A percentile compares a stretch with the other conserved stretches of the same genome.
These are phyloP conservation scores for Lanistes nyassanus DNA, from an alignment of 1,140 invertebrate genomes.

Conservation along the genomic window DNA sequence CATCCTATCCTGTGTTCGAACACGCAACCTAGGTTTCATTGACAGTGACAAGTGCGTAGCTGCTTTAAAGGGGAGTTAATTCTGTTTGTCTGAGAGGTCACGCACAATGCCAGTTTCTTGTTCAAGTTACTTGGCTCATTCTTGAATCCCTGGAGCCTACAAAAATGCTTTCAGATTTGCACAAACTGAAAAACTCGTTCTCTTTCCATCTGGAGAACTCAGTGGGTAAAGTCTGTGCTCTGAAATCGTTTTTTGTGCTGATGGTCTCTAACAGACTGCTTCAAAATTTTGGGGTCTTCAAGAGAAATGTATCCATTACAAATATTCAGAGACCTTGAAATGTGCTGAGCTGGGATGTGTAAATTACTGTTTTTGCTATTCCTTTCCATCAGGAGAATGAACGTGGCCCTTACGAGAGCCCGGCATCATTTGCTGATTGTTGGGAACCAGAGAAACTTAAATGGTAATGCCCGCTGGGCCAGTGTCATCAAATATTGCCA, in stretches of 20 bases:
- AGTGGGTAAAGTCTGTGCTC: too few relatives aligned
- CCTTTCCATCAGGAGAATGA: slow-evolving; percentile 56
- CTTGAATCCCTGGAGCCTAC: too few relatives aligned
- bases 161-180: too few relatives aligned
- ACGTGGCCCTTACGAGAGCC: slow-evolving; percentile 60
- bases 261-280: background rate
- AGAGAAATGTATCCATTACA: background rate
- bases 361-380: too few relatives aligned
- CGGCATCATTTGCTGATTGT: slow-evolving; percentile 58
- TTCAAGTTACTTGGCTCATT: background rate
- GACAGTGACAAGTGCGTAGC: slow-evolving; percentile 58
- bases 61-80: slow-evolving; percentile 4
- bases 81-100: background rate
- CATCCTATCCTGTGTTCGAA: slow-evolving; percentile 60
- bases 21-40: slow-evolving; percentile 52
- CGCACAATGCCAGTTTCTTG: background rate
- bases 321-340: too few relatives aligned
- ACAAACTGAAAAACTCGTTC: too few relatives aligned
- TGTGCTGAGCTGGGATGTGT: too few relatives aligned
- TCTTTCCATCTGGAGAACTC: too few relatives aligned
- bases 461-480: slow-evolving; percentile 48
- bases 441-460: slow-evolving; percentile 50
- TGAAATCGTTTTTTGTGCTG: too few relatives aligned
- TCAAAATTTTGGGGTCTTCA: background rate
- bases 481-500: slow-evolving; percentile 49